A percentile compares a stretch with the other conserved stretches of the same genome.
These are phyloP conservation scores for Porites australiensis DNA, from an alignment of 64 coral and sea anemone genomes.

Conservation along the genomic window DNA sequence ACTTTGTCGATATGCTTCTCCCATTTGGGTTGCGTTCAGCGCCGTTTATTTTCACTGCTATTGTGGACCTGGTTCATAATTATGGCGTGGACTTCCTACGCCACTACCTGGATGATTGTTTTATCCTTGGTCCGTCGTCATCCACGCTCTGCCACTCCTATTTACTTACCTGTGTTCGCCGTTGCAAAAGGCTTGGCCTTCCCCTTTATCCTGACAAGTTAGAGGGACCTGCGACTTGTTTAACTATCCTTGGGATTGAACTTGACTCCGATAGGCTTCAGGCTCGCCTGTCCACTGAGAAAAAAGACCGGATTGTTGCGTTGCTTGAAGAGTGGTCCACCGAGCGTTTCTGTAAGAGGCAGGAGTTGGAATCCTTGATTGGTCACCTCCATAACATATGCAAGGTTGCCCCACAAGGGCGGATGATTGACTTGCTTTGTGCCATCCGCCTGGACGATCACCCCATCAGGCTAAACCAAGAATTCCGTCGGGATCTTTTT, in stretches of 20 bases:
- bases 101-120: constrained; percentile 42
- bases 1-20: background rate
- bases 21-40: background rate
- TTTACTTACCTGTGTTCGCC: background rate
- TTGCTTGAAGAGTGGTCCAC: background rate
- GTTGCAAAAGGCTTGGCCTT: background rate
- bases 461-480: constrained; percentile 53
- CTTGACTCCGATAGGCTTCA: constrained; percentile 20
- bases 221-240: background rate
- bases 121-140: background rate
- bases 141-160: background rate
- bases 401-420: constrained; percentile 43
- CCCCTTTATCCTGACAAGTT: background rate
- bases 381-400: constrained; percentile 47
- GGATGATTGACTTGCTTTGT: constrained; percentile 34
- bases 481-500: constrained; percentile 44
- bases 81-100: background rate
- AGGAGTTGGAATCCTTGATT: constrained; percentile 9
- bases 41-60: constrained; percentile 8
- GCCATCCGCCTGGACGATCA: constrained; percentile 49
- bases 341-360: background rate
- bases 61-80: background rate
- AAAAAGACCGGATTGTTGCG: background rate
- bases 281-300: background rate
- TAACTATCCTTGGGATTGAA: constrained; percentile 39